Percentiles rank a stretch among this genome's conserved stretches.
These are phyloP conservation scores for Drosophila nigricruria DNA, from an alignment of 2,888 invertebrate genomes.

Conservation along the genomic window DNA sequence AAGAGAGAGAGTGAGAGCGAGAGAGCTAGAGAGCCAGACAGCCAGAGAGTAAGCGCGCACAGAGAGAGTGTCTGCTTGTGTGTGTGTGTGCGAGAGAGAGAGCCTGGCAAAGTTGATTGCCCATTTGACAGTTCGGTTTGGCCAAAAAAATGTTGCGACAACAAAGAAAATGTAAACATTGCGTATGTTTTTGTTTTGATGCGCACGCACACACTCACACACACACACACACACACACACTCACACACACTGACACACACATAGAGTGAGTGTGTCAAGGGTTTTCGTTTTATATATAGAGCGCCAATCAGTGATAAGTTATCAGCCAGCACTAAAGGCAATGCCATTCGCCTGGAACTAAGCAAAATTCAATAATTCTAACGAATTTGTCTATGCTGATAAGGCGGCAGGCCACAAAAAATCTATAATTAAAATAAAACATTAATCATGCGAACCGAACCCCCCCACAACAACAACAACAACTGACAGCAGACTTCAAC, in stretches of 20 bases:
- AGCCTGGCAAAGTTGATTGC: constrained; percentile 56
- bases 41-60: constrained; percentile 9
- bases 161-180: constrained; percentile 78
- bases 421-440: constrained; percentile 3
- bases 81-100: constrained; percentile 22
- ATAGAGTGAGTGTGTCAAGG: constrained; percentile 28
- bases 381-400: constrained; percentile 14
- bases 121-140: constrained; percentile 64
- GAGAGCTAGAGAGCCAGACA: background rate
- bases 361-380: constrained; percentile 58
- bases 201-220: constrained; percentile 47
- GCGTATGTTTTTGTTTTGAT: constrained; percentile 74
- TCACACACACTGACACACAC: constrained; percentile 4
- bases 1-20: constrained; percentile 13
- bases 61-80: background rate
- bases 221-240: constrained; percentile 4
- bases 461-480: background rate
- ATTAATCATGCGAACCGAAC: background rate
- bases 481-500: constrained; percentile 47
- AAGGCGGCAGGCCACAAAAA: constrained; percentile 15
- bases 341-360: constrained; percentile 60
- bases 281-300: constrained; percentile 53
- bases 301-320: constrained; percentile 63
- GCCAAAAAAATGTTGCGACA: constrained; percentile 62
- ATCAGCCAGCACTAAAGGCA: constrained; percentile 61